phyloP scores from a whole-genome alignment of 2,797 vertebrate genomes.

The Dicrostonyx torquatus region DNA sequence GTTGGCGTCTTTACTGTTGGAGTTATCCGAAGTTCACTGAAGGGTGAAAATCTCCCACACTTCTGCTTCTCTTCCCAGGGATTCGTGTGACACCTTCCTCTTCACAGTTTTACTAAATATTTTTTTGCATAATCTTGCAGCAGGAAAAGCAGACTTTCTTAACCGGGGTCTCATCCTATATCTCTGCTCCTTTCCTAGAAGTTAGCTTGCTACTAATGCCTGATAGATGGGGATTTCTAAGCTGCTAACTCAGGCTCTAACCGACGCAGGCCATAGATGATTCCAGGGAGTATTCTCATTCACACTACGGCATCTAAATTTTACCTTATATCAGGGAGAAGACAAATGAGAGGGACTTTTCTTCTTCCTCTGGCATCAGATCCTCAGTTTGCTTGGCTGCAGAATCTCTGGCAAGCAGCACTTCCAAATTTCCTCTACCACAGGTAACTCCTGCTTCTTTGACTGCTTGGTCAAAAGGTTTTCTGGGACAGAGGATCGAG shows the following conservation, averaged over 20 bases:
- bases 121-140: neutral
- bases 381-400: neutral
- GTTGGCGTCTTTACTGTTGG: neutral
- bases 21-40: neutral
- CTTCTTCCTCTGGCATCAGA: no score
- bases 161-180: neutral
- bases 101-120: neutral
- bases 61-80: neutral
- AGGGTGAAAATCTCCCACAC: neutral
- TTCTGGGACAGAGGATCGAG: neutral
- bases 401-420: neutral
- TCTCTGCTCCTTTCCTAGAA: neutral
- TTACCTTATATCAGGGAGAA: neutral
- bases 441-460: neutral
- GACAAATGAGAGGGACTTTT: neutral
- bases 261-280: accelerated
- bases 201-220: neutral
- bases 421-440: no score
- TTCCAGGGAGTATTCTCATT: neutral
- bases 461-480: no score
- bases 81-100: neutral
- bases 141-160: no score
- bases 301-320: neutral
- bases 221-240: neutral
- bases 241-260: neutral